Base-by-base conservation (phyloP, 1,140 invertebrate genomes). In the Palaemon carinicauda region DNA sequence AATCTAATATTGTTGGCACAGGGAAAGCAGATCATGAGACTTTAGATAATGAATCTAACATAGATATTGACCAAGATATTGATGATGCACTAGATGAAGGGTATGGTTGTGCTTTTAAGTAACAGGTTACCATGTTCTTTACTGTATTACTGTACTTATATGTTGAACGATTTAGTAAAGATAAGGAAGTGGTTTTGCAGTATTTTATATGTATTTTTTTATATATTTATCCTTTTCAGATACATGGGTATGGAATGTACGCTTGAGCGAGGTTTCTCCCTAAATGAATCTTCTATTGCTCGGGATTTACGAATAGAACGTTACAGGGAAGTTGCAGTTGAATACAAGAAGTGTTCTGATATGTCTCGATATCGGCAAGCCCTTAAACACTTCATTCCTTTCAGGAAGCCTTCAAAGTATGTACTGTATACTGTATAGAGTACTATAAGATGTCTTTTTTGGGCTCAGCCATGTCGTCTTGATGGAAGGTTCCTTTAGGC, bases 221-320 rank as follows among this genome's bases (percentile, higher is more conserved):
- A 4, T n/a, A 54, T 33, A 31, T 5, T 73, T 53, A n/a, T n/a
- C 7, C 7, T 50, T 81, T 65, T 27, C 60, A 89, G 89, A 69
- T 89, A 88, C 56, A 89, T 89, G 89, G 89, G 87, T n/a, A 82
- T 88, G 88, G 90, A 88, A 60, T 89, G 80, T 73, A 90, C 88
- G 17, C 74, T 87, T 79, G 90, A 86, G 80, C 82, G 83, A 80
- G 89, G 83, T 75, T 89, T 89, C 80, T 89, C 87, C 74, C 83
- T 86, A 1, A 87, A 88, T 82, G 89, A 89, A 51, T 54, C 86
- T 52, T 79, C 82, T 71, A 83, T 89, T 79, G 52, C 83, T 24
- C 71, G 54, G 19, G 80, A 80, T 75, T 27, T 89, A 65, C 80
- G 85, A 12, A 71, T 74, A 52, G 84, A 88, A 78, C 81, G 82